Evolutionary conservation across 2,797 vertebrate genomes (phyloP).

Genomic region (Aphelocoma californica): DNA sequence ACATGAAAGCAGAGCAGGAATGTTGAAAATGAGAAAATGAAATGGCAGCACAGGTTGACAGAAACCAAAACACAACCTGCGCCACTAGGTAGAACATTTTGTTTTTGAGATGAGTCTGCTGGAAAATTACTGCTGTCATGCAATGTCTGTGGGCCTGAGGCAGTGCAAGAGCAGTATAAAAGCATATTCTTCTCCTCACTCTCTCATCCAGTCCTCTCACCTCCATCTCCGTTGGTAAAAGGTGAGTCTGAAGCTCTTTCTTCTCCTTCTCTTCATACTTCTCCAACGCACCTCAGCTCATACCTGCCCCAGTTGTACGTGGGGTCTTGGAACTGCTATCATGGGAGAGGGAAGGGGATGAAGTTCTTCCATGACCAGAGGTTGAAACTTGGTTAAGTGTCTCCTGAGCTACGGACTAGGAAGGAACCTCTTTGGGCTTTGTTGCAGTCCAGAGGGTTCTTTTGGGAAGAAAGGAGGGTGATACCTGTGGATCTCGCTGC

Average conservation of each 20-base stretch:
- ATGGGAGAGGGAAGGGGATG: rapidly evolving
- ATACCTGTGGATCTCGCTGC: background rate
- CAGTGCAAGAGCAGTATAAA: background rate
- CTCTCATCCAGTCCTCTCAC: background rate
- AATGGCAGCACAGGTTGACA: background rate
- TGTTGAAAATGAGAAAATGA: background rate
- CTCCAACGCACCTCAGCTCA: background rate
- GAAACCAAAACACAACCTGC: background rate
- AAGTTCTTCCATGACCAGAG: background rate
- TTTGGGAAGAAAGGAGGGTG: background rate
- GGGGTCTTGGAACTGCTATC: background rate
- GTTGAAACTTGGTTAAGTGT: background rate
- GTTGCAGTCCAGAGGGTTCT: no score
- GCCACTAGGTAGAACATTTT: background rate
- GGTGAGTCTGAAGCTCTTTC: background rate
- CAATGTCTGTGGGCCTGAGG: background rate
- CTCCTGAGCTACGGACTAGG: background rate
- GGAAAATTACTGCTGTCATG: background rate
- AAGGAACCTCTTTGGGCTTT: background rate
- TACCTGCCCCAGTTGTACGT: rapidly evolving
- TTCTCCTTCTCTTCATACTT: background rate
- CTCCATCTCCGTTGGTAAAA: background rate
- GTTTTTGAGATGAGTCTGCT: background rate
- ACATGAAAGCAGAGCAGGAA: background rate
- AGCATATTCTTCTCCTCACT: background rate